phyloP scores from a whole-genome alignment of 2,797 vertebrate species.

The Gila robusta region DNA sequence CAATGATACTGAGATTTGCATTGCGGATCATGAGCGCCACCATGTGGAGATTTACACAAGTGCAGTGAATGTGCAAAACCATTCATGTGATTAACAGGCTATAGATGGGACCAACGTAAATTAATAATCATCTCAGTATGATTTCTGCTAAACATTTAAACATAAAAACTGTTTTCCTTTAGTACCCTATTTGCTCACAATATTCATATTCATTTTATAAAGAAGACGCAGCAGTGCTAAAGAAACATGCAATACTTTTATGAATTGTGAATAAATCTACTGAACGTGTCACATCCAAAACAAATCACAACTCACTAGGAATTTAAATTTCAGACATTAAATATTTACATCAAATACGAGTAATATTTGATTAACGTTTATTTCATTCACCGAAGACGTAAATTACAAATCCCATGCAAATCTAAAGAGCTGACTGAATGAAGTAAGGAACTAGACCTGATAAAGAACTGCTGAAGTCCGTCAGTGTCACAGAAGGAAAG shows the following conservation, averaged over 20 bases:
- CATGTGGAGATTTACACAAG: not conserved
- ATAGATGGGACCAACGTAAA: not conserved
- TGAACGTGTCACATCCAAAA: not conserved
- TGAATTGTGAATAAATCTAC: not conserved
- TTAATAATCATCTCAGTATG: not conserved
- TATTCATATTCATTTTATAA: not conserved
- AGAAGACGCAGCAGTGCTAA: too few relatives aligned
- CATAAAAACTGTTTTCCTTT: not conserved
- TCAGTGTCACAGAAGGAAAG: not conserved
- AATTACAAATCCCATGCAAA: not conserved
- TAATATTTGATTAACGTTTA: not conserved
- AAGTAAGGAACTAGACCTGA: not conserved
- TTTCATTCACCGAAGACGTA: not conserved
- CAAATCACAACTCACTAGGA: not conserved
- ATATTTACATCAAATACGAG: too few relatives aligned
- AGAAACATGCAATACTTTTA: not conserved
- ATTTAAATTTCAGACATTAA: not conserved
- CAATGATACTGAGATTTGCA: not conserved
- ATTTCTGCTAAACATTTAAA: not conserved
- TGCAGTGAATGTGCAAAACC: not conserved
- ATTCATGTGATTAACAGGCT: not conserved
- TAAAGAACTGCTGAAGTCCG: slow-evolving; percentile 5
- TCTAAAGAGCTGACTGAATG: not conserved
- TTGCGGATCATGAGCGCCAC: slow-evolving; percentile 50
- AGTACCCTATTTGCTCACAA: not conserved